Evolutionary conservation across 1,140 invertebrate genomes (phyloP), one percentile per base, ranked within the genome.

Genomic region (Lepidurus apus): DNA sequence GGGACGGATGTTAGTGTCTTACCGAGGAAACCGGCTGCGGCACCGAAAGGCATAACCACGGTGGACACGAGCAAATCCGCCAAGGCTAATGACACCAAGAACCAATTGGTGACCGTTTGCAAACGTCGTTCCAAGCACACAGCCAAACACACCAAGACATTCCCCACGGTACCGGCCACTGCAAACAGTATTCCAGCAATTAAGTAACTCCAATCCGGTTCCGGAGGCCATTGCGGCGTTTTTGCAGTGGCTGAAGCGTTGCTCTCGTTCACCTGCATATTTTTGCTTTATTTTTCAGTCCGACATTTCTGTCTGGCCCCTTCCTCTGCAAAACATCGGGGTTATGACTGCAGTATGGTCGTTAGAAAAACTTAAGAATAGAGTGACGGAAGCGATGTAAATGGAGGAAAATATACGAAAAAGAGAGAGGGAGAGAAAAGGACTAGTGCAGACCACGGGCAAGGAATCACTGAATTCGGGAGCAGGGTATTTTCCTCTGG

Each of bases 101-200:
- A 96, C 85, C 96, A 95, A 86, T 98, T 98, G 74, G 96, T 98
- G 34, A 97, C 93, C 82, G 96, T 96, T 83, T 97, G 93, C 81
- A 98, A 88, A 81, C 91, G 88, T 76, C 91, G 89, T 86, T 97
- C 94, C 75, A 94, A 85, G 79, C 91, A 91, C 42, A 98, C 91
- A 0, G 95, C 95, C 80, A 96, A 86, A 85, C 95, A 96, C 45
- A 98, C 96, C 42, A 98, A 87, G 79, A 95, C 91, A 85, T 98
- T 98, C 43, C 96, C 96, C 75, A 97, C 84, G 13, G 94, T 91
- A 24, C 95, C 95, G 9, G 93, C 92, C 34, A 93, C 86, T 82
- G 96, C 95, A 82, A 96, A 93, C 81, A 94, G 87, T 77, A 93
- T 87, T 42, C 92, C 90, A 84, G 93, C 91, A 17, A 87, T 82